Percentiles rank a stretch among this genome's conserved stretches.
Evolutionary conservation across 1,140 invertebrate species (phyloP).

Genomic region (Drosophila ercepeae): DNA sequence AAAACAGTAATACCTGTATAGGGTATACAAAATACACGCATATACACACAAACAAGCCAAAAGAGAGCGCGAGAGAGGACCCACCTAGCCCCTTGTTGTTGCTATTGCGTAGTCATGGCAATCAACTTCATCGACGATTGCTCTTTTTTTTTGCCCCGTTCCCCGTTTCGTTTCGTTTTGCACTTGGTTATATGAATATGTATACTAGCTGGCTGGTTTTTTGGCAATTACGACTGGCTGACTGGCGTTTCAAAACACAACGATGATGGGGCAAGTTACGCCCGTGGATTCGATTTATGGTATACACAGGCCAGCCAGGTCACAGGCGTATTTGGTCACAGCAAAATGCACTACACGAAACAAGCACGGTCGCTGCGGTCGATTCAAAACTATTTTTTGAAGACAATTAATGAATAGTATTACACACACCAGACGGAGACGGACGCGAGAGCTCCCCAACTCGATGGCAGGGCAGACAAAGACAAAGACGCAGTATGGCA

Average conservation of each 20-base stretch:
- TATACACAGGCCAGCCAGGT: slow-evolving; percentile 34
- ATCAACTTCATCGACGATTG: slow-evolving; percentile 72
- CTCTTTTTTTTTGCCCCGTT: slow-evolving; percentile 57
- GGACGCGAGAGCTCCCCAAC: slow-evolving; percentile 57
- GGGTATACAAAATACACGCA: slow-evolving; percentile 46
- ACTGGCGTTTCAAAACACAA: slow-evolving; percentile 37
- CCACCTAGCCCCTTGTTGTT: slow-evolving; percentile 62
- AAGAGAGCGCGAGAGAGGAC: slow-evolving; percentile 42
- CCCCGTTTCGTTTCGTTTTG: slow-evolving; percentile 41
- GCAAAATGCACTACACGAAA: slow-evolving; percentile 40
- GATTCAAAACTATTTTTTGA: slow-evolving; percentile 44
- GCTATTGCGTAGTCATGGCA: slow-evolving; percentile 80
- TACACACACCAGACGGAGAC: slow-evolving; percentile 55
- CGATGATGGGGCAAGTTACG: slow-evolving; percentile 34
- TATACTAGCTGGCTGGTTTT: slow-evolving; percentile 55
- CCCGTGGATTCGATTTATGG: slow-evolving; percentile 7
- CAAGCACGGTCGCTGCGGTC: slow-evolving; percentile 14
- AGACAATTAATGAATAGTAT: slow-evolving; percentile 60
- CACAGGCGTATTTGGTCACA: slow-evolving; percentile 24
- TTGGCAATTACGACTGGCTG: slow-evolving; percentile 46
- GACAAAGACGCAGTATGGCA: slow-evolving; percentile 56
- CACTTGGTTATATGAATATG: slow-evolving; percentile 75
- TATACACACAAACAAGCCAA: slow-evolving; percentile 28
- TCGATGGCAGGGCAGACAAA: slow-evolving; percentile 57
- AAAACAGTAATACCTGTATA: neutral